Evolutionary conservation across 2,797 vertebrate genomes (phyloP), one percentile per base, ranked within the genome.

Genomic region (Phrynocephalus guinanensis): DNA sequence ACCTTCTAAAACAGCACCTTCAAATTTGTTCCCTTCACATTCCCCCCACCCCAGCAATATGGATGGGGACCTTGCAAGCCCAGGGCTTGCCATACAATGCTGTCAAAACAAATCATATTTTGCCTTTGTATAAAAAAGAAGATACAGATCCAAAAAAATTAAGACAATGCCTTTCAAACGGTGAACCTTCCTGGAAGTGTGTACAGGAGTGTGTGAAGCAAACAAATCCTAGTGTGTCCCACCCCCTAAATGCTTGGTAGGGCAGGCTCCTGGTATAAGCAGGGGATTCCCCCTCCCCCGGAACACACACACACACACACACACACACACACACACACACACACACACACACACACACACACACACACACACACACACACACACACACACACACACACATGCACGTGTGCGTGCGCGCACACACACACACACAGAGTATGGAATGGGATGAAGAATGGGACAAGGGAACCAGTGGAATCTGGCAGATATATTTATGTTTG

Each of bases 381-480:
- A 33, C 33, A 33, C 33, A 33, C 33, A 33, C 33, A 33, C 7
- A 8, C 18, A 79, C 52, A 79, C 3, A 63, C 33, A 33, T 2
- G 2, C 33, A 33, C 33, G 2, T 2, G 2, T 2, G 2, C 33
- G 2, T 2, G 2, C 33, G 2, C 33, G 2, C 33, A 33, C 33
- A 33, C 33, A 33, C 33, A 33, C 33, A 33, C 33, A 33, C 33
- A 33, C 33, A 33, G 20, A 22, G 9, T n/a, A 33, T 30, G 20
- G 10, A 16, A 9, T 48, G 48, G 20, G 2, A 22, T 33, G 56
- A 38, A 24, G 22, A 13, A 10, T 22, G 24, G 52, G 15, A 33
- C 24, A 28, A 4, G 78, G 56, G n/a, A 60, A 79, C 16, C 11
- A 6, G 16, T 56, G 20, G 16, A 56, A 78, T 56, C 7, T 56